Evolutionary conservation across 1,140 invertebrate genomes (phyloP).

Genomic region (Eurosta solidaginis): DNA sequence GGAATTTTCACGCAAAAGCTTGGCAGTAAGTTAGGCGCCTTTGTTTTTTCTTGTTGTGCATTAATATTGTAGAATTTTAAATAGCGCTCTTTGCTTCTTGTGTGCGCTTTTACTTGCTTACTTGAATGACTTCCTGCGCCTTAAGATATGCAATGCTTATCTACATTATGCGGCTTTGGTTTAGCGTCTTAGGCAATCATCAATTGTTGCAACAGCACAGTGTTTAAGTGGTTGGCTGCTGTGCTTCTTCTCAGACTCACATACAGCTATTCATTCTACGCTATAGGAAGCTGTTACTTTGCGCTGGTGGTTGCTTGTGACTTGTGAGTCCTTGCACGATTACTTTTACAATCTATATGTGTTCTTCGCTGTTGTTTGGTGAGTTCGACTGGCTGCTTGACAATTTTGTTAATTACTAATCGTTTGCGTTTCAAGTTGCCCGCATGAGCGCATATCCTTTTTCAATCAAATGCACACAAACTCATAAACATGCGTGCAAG

Average conservation of each 20-base stretch:
- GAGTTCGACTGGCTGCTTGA: slow-evolving; percentile 51
- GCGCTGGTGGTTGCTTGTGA: neutral
- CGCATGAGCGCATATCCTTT: slow-evolving; percentile 20
- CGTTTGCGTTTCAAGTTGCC: slow-evolving; percentile 42
- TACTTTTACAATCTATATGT: too few species aligned
- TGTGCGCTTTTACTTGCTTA: neutral
- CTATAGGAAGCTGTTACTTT: too few species aligned
- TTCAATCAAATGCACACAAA: slow-evolving; percentile 3
- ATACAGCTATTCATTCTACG: too few species aligned
- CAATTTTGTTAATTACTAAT: slow-evolving; percentile 61
- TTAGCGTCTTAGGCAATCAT: neutral
- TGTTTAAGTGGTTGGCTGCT: slow-evolving; percentile 11
- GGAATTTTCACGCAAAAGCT: neutral
- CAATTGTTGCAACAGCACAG: slow-evolving; percentile 3
- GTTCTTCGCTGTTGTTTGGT: neutral
- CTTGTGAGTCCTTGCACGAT: neutral
- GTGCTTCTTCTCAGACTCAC: too few species aligned
- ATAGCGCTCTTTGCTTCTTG: neutral
- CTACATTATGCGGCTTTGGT: neutral
- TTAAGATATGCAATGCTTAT: neutral
- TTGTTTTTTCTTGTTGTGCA: neutral
- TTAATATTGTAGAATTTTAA: neutral
- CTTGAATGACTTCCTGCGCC: neutral
- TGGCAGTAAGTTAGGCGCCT: neutral
- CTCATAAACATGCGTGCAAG: too few species aligned